A percentile compares a stretch with the other conserved stretches of the same genome.
These are phyloP conservation scores for Origma solitaria DNA, from an alignment of 2,113 vertebrate species.

Conservation along the genomic window DNA sequence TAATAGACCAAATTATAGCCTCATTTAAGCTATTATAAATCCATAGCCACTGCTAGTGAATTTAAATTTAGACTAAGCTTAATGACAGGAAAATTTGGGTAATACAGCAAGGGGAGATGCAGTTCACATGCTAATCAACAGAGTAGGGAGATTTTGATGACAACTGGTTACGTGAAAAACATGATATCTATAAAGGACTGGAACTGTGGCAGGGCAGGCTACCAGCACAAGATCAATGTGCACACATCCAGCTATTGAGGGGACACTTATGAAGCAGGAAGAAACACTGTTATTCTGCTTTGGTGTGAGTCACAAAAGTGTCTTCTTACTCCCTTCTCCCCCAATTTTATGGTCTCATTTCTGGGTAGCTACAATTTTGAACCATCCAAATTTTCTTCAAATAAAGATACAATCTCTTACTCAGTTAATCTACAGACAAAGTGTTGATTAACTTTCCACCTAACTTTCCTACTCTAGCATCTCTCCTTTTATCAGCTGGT, in stretches of 20 bases:
- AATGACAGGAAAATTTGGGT: slow-evolving; percentile 52
- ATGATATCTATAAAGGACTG: background rate
- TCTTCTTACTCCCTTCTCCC: background rate
- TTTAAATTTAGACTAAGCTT: slow-evolving; percentile 52
- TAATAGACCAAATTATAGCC: slow-evolving; percentile 51
- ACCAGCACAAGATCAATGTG: background rate
- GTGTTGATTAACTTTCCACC: background rate
- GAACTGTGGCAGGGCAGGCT: background rate
- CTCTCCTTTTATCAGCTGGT: background rate
- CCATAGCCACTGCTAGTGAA: slow-evolving; percentile 29
- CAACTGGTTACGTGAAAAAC: background rate
- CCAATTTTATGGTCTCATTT: background rate
- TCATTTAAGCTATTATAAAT: slow-evolving; percentile 57
- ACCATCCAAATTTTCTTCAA: background rate
- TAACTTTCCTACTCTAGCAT: background rate
- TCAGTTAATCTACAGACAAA: background rate
- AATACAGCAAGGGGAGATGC: slow-evolving; percentile 11
- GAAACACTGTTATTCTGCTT: background rate
- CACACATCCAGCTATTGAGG: background rate
- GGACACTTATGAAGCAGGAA: background rate
- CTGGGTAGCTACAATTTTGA: background rate
- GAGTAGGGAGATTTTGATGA: background rate
- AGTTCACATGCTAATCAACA: slow-evolving; percentile 28
- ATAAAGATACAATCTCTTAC: background rate
- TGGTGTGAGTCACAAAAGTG: background rate